Evolutionary conservation across 1,140 invertebrate species (phyloP).

Genomic region (Globodera rostochiensis): DNA sequence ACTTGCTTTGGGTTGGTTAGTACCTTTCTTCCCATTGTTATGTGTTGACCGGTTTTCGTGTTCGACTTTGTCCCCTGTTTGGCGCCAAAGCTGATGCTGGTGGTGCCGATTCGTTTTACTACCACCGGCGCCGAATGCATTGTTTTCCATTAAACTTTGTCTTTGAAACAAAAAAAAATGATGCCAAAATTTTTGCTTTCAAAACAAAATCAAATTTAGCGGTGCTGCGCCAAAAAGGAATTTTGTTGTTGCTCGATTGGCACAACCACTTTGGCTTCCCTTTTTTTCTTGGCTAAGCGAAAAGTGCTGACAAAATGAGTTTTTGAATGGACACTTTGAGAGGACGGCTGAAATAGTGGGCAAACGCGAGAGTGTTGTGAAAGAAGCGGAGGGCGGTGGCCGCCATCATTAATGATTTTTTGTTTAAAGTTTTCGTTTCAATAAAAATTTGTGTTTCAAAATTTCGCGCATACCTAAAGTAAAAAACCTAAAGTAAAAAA

Average conservation of each 20-base stretch:
- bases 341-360: background rate
- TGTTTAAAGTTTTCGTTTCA: no score
- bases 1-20: no score
- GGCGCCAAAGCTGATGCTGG: background rate
- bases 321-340: background rate
- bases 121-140: background rate
- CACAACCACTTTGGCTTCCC: background rate
- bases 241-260: background rate
- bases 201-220: conserved; percentile 6
- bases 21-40: background rate
- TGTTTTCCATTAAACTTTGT: background rate
- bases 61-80: conserved; percentile 9
- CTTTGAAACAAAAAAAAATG: background rate
- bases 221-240: conserved; percentile 17
- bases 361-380: background rate
- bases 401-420: background rate
- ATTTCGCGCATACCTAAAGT: no score
- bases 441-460: no score
- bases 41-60: background rate
- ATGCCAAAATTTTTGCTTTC: background rate
- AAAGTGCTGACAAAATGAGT: background rate
- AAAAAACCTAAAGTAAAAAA: no score
- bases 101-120: background rate
- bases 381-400: background rate
- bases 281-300: background rate